Conservation (phyloP, 2,888 invertebrate species). For the Agrilus biguttatus region DNA sequence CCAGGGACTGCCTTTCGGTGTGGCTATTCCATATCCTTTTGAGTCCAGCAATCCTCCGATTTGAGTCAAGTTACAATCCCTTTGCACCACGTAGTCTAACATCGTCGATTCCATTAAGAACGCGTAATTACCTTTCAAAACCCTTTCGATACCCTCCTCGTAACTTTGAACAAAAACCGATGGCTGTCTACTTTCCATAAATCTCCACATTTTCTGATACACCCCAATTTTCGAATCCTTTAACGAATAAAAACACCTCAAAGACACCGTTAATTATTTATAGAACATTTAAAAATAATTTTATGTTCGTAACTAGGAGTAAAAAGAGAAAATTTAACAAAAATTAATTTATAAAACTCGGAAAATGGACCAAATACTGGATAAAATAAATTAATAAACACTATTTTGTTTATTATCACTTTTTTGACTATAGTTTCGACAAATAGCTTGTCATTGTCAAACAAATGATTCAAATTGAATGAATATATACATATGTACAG, state of each 20-base stretch:
- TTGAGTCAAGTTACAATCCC: slow-evolving; percentile 95
- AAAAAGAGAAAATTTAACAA: too few species aligned
- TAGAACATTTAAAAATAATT: too few species aligned
- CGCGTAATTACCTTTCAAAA: slow-evolving; percentile 83
- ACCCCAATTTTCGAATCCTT: slow-evolving; percentile 81
- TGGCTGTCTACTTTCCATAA: slow-evolving; percentile 71
- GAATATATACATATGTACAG: too few species aligned
- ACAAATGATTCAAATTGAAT: too few species aligned
- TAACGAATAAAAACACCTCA: neutral
- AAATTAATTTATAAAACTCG: too few species aligned
- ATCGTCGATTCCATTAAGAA: slow-evolving; percentile 98
- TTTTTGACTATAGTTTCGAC: too few species aligned
- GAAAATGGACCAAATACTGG: too few species aligned
- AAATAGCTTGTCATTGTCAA: too few species aligned
- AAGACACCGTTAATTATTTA: too few species aligned
- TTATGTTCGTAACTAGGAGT: too few species aligned
- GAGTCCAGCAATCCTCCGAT: slow-evolving; percentile 78
- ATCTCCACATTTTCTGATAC: slow-evolving; percentile 88
- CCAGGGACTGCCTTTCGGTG: slow-evolving; percentile 92
- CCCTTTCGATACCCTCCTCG: slow-evolving; percentile 80
- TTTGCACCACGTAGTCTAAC: slow-evolving; percentile 88
- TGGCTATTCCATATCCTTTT: slow-evolving; percentile 91
- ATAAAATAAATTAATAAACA: too few species aligned
- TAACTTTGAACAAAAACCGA: slow-evolving; percentile 79
- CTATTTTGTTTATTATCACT: too few species aligned